Base-by-base conservation (phyloP, 1,140 invertebrate genomes). In the Mamestra configurata region DNA sequence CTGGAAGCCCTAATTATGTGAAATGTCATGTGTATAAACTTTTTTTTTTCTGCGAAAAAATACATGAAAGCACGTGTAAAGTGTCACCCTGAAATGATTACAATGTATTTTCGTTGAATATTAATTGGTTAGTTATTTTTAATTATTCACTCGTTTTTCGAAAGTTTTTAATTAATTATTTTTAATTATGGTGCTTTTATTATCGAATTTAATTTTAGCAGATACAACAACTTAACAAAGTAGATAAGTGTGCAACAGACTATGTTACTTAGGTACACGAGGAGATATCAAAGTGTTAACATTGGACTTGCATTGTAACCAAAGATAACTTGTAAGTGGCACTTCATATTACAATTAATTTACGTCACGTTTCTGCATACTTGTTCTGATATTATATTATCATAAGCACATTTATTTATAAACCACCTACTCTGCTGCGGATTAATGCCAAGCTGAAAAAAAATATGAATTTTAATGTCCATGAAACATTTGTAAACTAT, bases 21-120 rank as follows among this genome's bases (percentile, higher is more conserved):
- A 79, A 79, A 79, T 79, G 78, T 79, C 78, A 79, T 10, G 18
- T 43, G 31, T 64, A 79, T 72, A 72, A 61, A 55, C 11, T 27
- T 10, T 55, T 18, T 73, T 72, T 5, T 46, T 49, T 53, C 22
- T 15, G 8, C 35, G 37, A 22, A 43, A 18, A 40, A n/a, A 43
- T 66, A 57, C 20, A 15, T 20, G 51, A 59, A 57, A 73, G 51
- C 46, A 73, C n/a, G 68, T 73, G 78, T 79, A 51, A 27, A 51
- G 68, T 73, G 78, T 64, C 57, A 79, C 20, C 37, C 37, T 59
- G 37, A 73, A 59, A 73, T 73, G 24, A 68, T 37, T 53, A 35
- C 55, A 27, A 24, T 64, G 59, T 20, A 11, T 40, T n/a, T 64
- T 10, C 1, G 3, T 37, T 72, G 51, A 35, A 35, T 72, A 55